phyloP scores from a whole-genome alignment of 2,797 vertebrate species.

The Siniperca scherzeri region DNA sequence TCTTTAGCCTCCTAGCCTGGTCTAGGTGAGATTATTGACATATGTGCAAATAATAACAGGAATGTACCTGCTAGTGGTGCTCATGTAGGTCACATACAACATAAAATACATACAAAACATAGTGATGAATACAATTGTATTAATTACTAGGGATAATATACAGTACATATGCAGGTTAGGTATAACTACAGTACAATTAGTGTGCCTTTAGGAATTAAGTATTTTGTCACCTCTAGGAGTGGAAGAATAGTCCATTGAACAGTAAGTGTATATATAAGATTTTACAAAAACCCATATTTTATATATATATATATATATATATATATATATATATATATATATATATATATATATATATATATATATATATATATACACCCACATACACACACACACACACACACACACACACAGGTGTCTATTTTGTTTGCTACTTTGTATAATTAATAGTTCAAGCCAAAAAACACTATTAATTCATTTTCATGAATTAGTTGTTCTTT shows the following conservation, averaged over 20 bases:
- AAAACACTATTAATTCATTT: too few species aligned
- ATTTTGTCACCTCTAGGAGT: not conserved
- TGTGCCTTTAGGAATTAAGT: not conserved
- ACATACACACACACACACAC: too few species aligned
- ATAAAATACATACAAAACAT: not conserved
- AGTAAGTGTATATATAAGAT: too few species aligned
- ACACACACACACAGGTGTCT: not conserved
- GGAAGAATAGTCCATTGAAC: not conserved
- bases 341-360: too few species aligned
- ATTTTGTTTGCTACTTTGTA: too few species aligned
- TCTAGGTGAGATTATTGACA: slow-evolving; percentile 2
- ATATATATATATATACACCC: too few species aligned
- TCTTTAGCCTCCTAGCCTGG: slow-evolving; percentile 16
- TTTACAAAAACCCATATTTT: too few species aligned
- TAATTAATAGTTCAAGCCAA: too few species aligned
- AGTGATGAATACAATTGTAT: not conserved
- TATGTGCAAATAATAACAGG: not conserved
- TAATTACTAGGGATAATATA: not conserved
- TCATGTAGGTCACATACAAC: not conserved
- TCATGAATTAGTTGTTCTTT: too few species aligned
- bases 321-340: too few species aligned
- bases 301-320: too few species aligned
- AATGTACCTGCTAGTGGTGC: not conserved
- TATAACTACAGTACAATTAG: not conserved
- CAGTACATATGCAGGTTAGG: not conserved